phyloP scores from a whole-genome alignment of 2,797 vertebrate genomes.

The Nothura maculosa region DNA sequence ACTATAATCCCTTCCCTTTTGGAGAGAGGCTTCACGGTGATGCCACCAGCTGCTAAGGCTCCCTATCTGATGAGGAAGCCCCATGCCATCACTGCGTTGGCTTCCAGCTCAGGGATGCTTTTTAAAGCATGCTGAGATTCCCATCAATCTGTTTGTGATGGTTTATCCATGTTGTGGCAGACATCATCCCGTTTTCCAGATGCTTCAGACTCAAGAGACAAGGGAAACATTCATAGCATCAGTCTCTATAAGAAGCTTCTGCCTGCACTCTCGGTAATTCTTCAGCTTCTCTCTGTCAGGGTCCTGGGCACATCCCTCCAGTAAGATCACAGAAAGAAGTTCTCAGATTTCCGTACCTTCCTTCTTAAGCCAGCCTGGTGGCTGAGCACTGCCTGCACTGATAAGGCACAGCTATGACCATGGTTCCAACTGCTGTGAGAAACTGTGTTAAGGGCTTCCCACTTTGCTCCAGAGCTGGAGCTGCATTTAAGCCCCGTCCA shows the following conservation, averaged over 20 bases:
- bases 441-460: no score
- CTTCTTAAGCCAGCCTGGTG: background rate
- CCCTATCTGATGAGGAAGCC: background rate
- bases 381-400: background rate
- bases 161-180: background rate
- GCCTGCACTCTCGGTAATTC: background rate
- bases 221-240: background rate
- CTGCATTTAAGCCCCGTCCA: background rate
- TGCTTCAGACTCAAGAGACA: background rate
- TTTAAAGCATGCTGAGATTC: background rate
- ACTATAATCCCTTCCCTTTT: background rate
- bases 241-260: background rate
- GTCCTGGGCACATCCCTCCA: background rate
- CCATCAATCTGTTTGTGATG: background rate
- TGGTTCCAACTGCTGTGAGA: background rate
- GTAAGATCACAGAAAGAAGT: background rate
- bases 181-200: background rate
- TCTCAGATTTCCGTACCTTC: background rate
- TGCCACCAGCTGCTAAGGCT: background rate
- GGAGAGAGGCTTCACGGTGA: background rate
- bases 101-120: background rate
- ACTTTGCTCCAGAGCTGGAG: background rate
- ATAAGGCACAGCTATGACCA: background rate
- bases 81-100: background rate
- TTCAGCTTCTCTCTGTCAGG: background rate